These are phyloP conservation scores for Lamellibrachia satsuma DNA, from an alignment of 2,888 invertebrate species.

Conservation along the genomic window DNA sequence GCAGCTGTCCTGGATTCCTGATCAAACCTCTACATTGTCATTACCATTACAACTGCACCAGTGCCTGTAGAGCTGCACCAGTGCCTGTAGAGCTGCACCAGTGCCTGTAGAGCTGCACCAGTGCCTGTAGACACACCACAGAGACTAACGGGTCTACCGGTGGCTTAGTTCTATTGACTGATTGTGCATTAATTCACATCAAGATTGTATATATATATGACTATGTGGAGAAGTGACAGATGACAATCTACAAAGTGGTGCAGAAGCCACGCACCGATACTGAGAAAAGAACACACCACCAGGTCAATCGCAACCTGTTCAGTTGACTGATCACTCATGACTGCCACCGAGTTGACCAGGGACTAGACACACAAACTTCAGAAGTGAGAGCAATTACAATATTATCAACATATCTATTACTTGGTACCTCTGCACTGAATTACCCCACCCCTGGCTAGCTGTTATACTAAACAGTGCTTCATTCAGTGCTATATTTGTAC, in stretches of 20 bases:
- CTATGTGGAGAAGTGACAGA: not conserved
- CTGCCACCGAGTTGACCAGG: not conserved
- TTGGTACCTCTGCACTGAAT: not conserved
- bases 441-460: not conserved
- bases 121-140: too few relatives aligned
- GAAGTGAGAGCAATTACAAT: too few relatives aligned
- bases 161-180: too few relatives aligned
- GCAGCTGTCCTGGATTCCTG: too few relatives aligned
- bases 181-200: too few relatives aligned
- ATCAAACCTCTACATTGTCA: too few relatives aligned
- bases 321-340: not conserved
- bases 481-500: not conserved
- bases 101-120: too few relatives aligned
- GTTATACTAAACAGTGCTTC: not conserved
- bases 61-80: too few relatives aligned
- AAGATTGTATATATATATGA: not conserved
- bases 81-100: too few relatives aligned
- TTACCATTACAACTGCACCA: too few relatives aligned
- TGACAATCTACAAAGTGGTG: not conserved
- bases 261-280: not conserved
- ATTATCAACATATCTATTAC: not conserved
- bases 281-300: not conserved
- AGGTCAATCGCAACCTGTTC: not conserved
- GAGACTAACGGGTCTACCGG: too few relatives aligned
- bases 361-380: not conserved